A percentile compares a stretch with the other conserved stretches of the same genome.
These are phyloP conservation scores for Terrapene triunguis DNA, from an alignment of 2,113 vertebrate genomes.

Conservation along the genomic window DNA sequence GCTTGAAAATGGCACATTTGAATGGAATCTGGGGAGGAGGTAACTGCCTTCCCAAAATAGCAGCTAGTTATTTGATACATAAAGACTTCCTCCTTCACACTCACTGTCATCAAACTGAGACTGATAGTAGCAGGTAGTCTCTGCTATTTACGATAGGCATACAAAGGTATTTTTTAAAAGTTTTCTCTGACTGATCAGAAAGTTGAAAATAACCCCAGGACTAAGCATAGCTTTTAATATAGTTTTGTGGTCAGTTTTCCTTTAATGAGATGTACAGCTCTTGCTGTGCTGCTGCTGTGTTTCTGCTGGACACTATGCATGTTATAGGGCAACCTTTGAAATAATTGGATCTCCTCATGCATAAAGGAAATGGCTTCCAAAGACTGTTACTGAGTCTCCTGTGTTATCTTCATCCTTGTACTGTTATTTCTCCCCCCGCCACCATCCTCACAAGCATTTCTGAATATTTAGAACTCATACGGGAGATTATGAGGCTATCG, in stretches of 20 bases:
- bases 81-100: background rate
- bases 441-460: background rate
- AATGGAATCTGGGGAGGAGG: background rate
- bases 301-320: background rate
- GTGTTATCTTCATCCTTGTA: accelerated
- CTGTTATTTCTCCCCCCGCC: background rate
- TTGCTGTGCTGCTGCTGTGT: background rate
- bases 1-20: background rate
- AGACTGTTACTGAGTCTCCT: background rate
- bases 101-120: background rate
- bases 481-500: background rate
- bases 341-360: background rate
- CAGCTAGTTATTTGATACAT: background rate
- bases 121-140: background rate
- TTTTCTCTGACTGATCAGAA: background rate
- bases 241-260: background rate
- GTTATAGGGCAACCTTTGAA: slow-evolving; percentile 9
- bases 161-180: background rate
- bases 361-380: background rate
- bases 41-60: background rate
- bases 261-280: background rate
- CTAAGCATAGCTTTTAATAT: background rate
- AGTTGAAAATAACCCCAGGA: background rate
- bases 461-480: background rate
- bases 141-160: background rate